Evolutionary conservation across 2,888 invertebrate species (phyloP).

Genomic region (Autographa gamma): DNA sequence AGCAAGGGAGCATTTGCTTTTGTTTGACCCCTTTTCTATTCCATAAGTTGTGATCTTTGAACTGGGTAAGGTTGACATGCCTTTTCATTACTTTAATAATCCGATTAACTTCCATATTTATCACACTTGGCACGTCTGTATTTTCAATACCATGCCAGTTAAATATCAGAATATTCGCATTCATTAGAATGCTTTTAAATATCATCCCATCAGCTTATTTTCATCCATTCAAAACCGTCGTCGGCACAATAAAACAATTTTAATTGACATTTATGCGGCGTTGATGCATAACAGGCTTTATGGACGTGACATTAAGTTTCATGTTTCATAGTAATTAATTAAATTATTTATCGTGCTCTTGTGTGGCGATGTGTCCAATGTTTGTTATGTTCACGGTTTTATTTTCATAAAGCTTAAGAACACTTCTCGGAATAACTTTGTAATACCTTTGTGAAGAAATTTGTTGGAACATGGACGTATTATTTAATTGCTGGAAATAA

Average conservation of each 20-base stretch:
- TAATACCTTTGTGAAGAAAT: neutral
- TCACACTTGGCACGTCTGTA: neutral
- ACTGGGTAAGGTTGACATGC: too few species aligned
- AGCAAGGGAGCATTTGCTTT: too few species aligned
- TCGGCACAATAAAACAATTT: constrained; percentile 62
- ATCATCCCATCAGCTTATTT: constrained; percentile 34
- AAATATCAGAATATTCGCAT: neutral
- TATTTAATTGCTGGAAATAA: neutral
- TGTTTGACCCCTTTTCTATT: too few species aligned
- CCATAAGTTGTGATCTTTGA: neutral
- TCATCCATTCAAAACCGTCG: constrained; percentile 56
- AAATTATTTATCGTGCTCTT: constrained; percentile 54
- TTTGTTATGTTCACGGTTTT: neutral
- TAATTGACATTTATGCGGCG: constrained; percentile 65
- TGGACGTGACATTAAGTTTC: constrained; percentile 58
- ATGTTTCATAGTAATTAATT: constrained; percentile 62
- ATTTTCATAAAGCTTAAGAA: neutral
- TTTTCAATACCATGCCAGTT: neutral
- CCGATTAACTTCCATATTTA: neutral
- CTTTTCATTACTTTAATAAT: neutral
- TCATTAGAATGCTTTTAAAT: constrained; percentile 18
- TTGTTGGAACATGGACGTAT: neutral
- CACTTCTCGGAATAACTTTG: neutral
- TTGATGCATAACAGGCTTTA: constrained; percentile 60
- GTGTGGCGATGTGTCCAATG: neutral